Evolutionary conservation across 2,797 vertebrate genomes (phyloP), one percentile per base, ranked within the genome.

Genomic region (Semotilus atromaculatus): DNA sequence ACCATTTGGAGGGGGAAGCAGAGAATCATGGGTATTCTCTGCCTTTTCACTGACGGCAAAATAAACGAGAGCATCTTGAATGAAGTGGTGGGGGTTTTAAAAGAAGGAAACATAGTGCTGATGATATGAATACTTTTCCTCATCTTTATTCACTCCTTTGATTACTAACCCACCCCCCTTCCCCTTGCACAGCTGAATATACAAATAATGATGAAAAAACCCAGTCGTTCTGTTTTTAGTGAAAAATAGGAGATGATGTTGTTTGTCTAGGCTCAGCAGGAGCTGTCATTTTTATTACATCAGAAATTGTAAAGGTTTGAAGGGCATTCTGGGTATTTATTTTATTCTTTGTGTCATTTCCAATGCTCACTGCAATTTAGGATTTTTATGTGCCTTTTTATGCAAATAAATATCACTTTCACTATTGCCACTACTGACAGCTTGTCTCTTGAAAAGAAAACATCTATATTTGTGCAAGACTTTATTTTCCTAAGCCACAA

Each of bases 221-320:
- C 19, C 53, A 45, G 23, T 26, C n/a, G 5, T 64, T 72, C 64
- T 87, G 77, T 84, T 75, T 87, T 71, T 81, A 84, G 77, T 71
- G 18, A 29, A 70, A 43, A 77, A 76, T 74, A 76, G 19, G 38
- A 80, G 76, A 74, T 75, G 36, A 48, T 66, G 38, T 58, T 75
- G 75, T 48, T 51, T 80, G 48, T 62, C 58, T 67, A 14, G 48
- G 23, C 81, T 83, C 58, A 21, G 75, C 7, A n/a, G 51, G 62
- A 84, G 45, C 43, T 82, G 31, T 79, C 78, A 64, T 19, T 3
- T 18, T 40, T 82, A 45, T 82, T 66, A 64, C 67, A 82, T 83
- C 85, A 55, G 34, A 78, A 34, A 38, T 38, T 8, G 31, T 79
- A 34, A 45, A 76, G 79, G 40, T 76, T 75, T 80, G 45, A 21